phyloP scores from a whole-genome alignment of 1,140 invertebrate genomes.

The Dryas iulia region DNA sequence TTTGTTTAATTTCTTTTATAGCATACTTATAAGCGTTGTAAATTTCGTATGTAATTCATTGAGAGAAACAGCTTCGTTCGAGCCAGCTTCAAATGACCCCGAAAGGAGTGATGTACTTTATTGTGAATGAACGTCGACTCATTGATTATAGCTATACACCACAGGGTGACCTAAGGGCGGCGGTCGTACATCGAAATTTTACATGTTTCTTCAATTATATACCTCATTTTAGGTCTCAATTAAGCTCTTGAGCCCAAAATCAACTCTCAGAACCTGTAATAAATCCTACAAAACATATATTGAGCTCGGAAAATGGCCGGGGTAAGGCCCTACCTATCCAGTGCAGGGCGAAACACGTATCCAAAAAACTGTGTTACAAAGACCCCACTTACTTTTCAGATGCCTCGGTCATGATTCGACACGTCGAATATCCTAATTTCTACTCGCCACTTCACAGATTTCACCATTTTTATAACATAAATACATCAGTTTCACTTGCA shows the following conservation, averaged over 20 bases:
- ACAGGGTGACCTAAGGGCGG: slow-evolving; percentile 68
- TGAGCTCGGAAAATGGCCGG: slow-evolving; percentile 75
- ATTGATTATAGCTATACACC: slow-evolving; percentile 73
- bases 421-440: slow-evolving; percentile 85
- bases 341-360: slow-evolving; percentile 60
- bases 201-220: slow-evolving; percentile 37
- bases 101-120: slow-evolving; percentile 64
- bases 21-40: not conserved
- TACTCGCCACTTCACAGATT: slow-evolving; percentile 84
- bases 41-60: slow-evolving; percentile 42
- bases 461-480: slow-evolving; percentile 86
- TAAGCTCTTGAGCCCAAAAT: slow-evolving; percentile 20
- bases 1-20: not conserved
- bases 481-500: slow-evolving; percentile 82
- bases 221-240: slow-evolving; percentile 2
- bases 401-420: slow-evolving; percentile 88
- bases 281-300: slow-evolving; percentile 48
- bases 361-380: slow-evolving; percentile 52
- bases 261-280: slow-evolving; percentile 33
- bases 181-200: slow-evolving; percentile 50
- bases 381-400: slow-evolving; percentile 85
- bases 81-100: slow-evolving; percentile 67
- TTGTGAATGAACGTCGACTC: slow-evolving; percentile 75
- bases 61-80: slow-evolving; percentile 51
- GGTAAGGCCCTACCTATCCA: slow-evolving; percentile 69